phyloP scores from a whole-genome alignment of 2,888 invertebrate genomes.

The Eupeodes latifasciatus region DNA sequence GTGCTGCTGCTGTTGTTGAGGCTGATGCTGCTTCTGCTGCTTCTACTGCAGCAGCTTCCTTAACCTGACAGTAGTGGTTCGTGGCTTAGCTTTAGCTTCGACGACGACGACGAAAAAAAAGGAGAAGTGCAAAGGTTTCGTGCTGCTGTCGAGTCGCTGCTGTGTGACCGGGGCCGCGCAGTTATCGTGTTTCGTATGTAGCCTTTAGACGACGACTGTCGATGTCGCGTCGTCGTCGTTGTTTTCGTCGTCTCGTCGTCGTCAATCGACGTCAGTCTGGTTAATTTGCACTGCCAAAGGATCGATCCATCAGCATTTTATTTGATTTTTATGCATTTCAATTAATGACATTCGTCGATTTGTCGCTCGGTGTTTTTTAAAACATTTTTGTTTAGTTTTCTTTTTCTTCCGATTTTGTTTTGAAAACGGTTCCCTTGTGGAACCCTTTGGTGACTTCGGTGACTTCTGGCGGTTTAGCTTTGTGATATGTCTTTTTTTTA shows the following conservation, averaged over 20 bases:
- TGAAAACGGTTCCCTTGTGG: background rate
- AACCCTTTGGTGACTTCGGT: slow-evolving; percentile 17
- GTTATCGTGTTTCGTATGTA: background rate
- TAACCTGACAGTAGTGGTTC: background rate
- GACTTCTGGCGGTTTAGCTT: slow-evolving; percentile 60
- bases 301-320: slow-evolving; percentile 72
- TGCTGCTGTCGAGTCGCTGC: background rate
- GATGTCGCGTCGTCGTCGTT: background rate
- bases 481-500: slow-evolving; percentile 47
- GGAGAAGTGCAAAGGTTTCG: background rate
- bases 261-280: slow-evolving; percentile 28
- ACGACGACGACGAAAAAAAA: background rate
- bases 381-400: background rate
- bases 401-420: slow-evolving; percentile 25
- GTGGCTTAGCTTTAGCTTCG: slow-evolving; percentile 4
- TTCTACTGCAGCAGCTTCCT: background rate
- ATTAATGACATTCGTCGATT: slow-evolving; percentile 71
- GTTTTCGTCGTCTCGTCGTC: background rate
- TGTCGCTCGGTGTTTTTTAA: slow-evolving; percentile 56
- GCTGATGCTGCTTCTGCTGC: background rate
- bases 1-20: background rate
- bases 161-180: slow-evolving; percentile 19
- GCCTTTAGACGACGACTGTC: background rate
- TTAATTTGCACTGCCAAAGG: slow-evolving; percentile 62
- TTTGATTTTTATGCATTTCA: slow-evolving; percentile 75